phyloP scores from a whole-genome alignment of 2,888 invertebrate species.

The Amaurobius ferox region DNA sequence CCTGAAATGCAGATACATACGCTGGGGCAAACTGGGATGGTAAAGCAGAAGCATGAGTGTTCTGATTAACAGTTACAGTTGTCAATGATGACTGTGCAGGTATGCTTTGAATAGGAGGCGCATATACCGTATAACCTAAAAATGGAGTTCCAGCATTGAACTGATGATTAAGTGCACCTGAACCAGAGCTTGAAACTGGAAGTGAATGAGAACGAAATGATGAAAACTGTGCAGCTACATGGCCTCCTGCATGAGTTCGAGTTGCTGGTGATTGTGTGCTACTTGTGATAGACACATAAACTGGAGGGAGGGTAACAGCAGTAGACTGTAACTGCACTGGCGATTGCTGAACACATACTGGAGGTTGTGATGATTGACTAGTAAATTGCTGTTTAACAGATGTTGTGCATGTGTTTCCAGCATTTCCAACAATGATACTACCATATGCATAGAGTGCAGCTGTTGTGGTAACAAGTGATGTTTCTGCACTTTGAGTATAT shows the following conservation, averaged over 20 bases:
- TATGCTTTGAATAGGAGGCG: slow-evolving; percentile 51
- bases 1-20: slow-evolving; percentile 70
- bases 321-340: slow-evolving; percentile 57
- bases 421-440: slow-evolving; percentile 46
- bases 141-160: slow-evolving; percentile 51
- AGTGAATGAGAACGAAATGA: slow-evolving; percentile 67
- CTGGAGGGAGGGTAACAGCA: slow-evolving; percentile 59
- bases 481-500: slow-evolving; percentile 58
- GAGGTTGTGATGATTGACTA: slow-evolving; percentile 64
- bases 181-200: slow-evolving; percentile 51
- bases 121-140: slow-evolving; percentile 63
- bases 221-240: slow-evolving; percentile 62
- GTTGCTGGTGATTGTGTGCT: slow-evolving; percentile 64
- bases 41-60: slow-evolving; percentile 49
- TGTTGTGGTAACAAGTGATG: slow-evolving; percentile 34
- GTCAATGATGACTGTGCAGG: slow-evolving; percentile 49
- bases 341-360: slow-evolving; percentile 61
- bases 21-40: slow-evolving; percentile 63
- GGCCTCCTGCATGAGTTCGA: slow-evolving; percentile 66
- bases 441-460: slow-evolving; percentile 65
- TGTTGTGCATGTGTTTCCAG: slow-evolving; percentile 42
- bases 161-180: slow-evolving; percentile 38
- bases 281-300: slow-evolving; percentile 68
- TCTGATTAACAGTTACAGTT: slow-evolving; percentile 49
- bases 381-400: slow-evolving; percentile 39